phyloP scores from a whole-genome alignment of 2,113 vertebrate genomes.

The Plotosus lineatus region DNA sequence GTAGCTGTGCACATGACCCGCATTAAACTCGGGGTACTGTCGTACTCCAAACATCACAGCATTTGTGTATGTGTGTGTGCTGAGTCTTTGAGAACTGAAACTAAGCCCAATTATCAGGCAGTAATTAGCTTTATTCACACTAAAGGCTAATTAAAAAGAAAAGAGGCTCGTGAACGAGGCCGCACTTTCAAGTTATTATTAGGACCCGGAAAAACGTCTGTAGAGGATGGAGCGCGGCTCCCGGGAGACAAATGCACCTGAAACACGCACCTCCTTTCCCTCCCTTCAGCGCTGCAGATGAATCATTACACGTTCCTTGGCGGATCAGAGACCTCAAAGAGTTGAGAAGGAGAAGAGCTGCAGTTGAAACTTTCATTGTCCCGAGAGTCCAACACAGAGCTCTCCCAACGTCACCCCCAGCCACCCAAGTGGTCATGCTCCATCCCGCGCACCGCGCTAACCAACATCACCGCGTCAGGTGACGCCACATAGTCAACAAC shows the following conservation, averaged over 20 bases:
- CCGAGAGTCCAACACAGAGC: not conserved
- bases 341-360: constrained; percentile 13
- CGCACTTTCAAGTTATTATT: constrained; percentile 83
- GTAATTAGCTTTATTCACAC: constrained; percentile 77
- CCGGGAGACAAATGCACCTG: constrained; percentile 71
- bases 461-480: too few relatives aligned
- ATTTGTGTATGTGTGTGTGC: constrained; percentile 36
- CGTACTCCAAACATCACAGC: too few relatives aligned
- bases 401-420: too few relatives aligned
- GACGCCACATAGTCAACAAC: too few relatives aligned
- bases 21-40: too few relatives aligned
- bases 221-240: constrained; percentile 64
- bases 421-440: too few relatives aligned
- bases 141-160: constrained; percentile 77
- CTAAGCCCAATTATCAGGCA: constrained; percentile 74
- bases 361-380: not conserved
- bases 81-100: constrained; percentile 62
- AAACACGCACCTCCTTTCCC: constrained; percentile 72
- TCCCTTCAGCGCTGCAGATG: constrained; percentile 63
- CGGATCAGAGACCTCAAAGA: constrained; percentile 44
- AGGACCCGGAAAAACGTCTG: constrained; percentile 72
- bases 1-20: too few relatives aligned
- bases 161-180: constrained; percentile 60
- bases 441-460: too few relatives aligned
- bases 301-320: not conserved